phyloP scores from a whole-genome alignment of 2,113 vertebrate genomes.

The Lasiurus borealis region DNA sequence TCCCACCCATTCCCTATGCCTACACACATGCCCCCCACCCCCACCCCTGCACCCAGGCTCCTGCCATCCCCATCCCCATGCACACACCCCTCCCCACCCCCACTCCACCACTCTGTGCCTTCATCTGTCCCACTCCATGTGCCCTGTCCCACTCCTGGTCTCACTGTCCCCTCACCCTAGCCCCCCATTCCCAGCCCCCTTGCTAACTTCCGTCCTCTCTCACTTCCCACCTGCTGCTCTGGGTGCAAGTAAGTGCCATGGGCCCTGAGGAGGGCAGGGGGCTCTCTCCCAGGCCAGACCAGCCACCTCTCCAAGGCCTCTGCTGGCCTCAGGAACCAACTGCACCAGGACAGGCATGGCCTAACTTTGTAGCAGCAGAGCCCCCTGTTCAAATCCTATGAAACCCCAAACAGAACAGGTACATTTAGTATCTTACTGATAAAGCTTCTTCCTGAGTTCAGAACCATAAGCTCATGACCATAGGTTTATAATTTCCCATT shows the following conservation, averaged over 20 bases:
- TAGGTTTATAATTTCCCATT: neutral
- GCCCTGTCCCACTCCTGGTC: neutral
- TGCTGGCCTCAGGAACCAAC: neutral
- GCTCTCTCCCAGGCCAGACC: neutral
- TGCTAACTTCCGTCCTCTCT: neutral
- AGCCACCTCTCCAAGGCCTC: neutral
- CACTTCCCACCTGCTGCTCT: neutral
- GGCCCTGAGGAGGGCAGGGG: neutral
- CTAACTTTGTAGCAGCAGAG: neutral
- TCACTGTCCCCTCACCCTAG: accelerated
- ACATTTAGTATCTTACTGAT: neutral
- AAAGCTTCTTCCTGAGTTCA: no score
- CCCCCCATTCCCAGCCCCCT: neutral
- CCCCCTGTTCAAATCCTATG: neutral
- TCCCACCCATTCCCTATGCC: neutral
- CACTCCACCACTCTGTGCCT: neutral
- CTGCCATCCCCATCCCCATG: neutral
- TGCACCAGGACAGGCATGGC: neutral
- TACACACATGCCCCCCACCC: neutral
- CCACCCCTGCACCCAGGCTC: neutral
- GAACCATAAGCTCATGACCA: neutral
- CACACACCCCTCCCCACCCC: neutral
- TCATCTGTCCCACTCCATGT: neutral
- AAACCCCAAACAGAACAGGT: neutral
- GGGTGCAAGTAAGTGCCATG: slow-evolving; percentile 5